Percentiles rank a stretch among this genome's conserved stretches.
phyloP scores from a whole-genome alignment of 2,888 invertebrate species.

The Eristalis arbustorum region DNA sequence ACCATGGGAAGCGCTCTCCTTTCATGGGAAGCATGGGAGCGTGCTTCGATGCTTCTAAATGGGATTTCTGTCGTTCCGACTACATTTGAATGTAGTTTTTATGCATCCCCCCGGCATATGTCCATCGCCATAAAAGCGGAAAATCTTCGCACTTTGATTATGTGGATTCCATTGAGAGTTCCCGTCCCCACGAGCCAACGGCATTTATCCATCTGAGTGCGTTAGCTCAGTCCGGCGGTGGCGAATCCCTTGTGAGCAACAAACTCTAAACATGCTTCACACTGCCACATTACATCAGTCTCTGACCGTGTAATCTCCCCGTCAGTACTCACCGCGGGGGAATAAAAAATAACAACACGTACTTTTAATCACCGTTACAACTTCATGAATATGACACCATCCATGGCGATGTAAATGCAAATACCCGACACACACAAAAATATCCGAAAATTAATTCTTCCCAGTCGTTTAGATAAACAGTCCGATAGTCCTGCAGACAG shows the following conservation, averaged over 20 bases:
- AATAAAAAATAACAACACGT: neutral
- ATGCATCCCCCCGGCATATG: too few species aligned
- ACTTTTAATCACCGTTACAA: conserved; percentile 1
- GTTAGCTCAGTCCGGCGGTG: neutral
- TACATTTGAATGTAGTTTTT: too few species aligned
- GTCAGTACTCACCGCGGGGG: neutral
- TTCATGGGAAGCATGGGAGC: too few species aligned
- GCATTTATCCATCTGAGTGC: neutral
- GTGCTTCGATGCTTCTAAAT: too few species aligned
- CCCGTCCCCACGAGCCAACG: neutral
- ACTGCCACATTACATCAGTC: neutral
- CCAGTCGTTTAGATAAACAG: conserved; percentile 24
- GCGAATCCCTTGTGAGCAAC: neutral
- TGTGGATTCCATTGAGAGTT: too few species aligned
- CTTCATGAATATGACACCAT: conserved; percentile 18
- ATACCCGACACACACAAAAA: conserved; percentile 4
- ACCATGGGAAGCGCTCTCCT: too few species aligned
- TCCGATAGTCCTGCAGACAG: conserved; percentile 25
- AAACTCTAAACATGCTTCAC: neutral
- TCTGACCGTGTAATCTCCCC: neutral
- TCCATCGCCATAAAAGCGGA: too few species aligned
- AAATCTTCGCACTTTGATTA: too few species aligned
- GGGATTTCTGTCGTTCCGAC: too few species aligned
- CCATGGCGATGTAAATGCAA: conserved; percentile 6
- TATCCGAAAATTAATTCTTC: conserved; percentile 30